phyloP scores from a whole-genome alignment of 2,888 invertebrate genomes.

The Eupithecia subfuscata region DNA sequence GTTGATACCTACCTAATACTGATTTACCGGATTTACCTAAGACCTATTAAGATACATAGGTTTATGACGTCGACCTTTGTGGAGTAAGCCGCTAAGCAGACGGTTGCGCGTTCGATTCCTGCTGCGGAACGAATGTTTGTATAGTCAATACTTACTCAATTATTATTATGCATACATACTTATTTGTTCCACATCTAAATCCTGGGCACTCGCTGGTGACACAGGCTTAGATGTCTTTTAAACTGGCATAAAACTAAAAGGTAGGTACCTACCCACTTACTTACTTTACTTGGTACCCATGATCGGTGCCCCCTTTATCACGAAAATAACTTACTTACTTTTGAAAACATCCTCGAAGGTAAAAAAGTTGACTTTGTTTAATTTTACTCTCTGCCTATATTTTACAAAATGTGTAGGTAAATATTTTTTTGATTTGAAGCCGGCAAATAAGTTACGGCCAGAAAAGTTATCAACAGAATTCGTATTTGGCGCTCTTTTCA shows the following conservation, averaged over 20 bases:
- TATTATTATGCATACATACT: not conserved
- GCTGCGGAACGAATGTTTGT: not conserved
- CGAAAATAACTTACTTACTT: not conserved
- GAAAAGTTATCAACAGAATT: slow-evolving; percentile 54
- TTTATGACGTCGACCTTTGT: not conserved
- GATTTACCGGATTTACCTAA: too few relatives aligned
- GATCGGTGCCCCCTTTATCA: not conserved
- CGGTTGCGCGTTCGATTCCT: not conserved
- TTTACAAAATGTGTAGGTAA: not conserved
- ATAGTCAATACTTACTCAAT: not conserved
- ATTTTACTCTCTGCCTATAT: not conserved
- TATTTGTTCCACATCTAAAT: not conserved
- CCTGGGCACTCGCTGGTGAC: not conserved
- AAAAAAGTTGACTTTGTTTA: not conserved
- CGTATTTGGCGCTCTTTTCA: slow-evolving; percentile 58
- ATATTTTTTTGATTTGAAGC: not conserved
- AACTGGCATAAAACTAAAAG: not conserved
- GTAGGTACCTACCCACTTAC: too few relatives aligned
- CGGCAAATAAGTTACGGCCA: slow-evolving; percentile 5
- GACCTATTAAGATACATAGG: too few relatives aligned
- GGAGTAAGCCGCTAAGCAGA: not conserved
- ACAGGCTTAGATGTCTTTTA: not conserved
- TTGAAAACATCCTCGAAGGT: not conserved
- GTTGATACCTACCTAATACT: not conserved
- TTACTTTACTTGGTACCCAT: not conserved